Conservation (phyloP, 1,140 invertebrate genomes). For the Hydropsyche tenuis region DNA sequence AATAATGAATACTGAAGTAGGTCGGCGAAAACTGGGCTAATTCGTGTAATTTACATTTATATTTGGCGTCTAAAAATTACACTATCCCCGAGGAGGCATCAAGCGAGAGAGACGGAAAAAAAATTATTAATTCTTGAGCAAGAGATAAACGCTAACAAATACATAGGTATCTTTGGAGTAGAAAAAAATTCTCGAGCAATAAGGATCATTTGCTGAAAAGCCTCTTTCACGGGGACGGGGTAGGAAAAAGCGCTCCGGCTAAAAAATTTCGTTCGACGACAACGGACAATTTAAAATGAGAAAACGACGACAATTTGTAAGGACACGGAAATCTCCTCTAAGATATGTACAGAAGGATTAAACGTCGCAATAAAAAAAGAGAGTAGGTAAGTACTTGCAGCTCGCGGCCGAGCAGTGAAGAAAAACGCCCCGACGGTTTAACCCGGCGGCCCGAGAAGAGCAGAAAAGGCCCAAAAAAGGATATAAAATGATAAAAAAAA, state of each 20-base stretch:
- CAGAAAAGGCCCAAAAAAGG: background rate
- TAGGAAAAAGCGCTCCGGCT: too few species aligned
- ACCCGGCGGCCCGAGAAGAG: background rate
- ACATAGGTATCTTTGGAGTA: too few species aligned
- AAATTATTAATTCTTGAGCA: too few species aligned
- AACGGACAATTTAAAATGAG: conserved; percentile 30
- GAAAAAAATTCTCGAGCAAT: too few species aligned
- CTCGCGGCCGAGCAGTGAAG: background rate
- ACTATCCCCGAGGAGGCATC: too few species aligned
- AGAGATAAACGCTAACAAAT: too few species aligned
- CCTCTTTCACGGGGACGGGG: background rate
- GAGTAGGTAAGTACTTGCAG: background rate
- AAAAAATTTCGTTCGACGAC: background rate
- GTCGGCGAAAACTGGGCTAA: too few species aligned
- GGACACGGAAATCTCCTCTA: conserved; percentile 30
- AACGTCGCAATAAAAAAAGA: conserved; percentile 34
- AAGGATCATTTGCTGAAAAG: conserved; percentile 12
- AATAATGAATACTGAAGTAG: background rate
- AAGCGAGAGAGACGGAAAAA: too few species aligned
- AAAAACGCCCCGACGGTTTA: background rate
- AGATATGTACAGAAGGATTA: conserved; percentile 39
- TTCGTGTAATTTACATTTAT: background rate
- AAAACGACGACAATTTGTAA: conserved; percentile 35
- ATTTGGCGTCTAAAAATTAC: background rate
- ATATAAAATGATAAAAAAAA: background rate